Conservation (phyloP, 2,888 invertebrate species). For the Atrina japonica region DNA sequence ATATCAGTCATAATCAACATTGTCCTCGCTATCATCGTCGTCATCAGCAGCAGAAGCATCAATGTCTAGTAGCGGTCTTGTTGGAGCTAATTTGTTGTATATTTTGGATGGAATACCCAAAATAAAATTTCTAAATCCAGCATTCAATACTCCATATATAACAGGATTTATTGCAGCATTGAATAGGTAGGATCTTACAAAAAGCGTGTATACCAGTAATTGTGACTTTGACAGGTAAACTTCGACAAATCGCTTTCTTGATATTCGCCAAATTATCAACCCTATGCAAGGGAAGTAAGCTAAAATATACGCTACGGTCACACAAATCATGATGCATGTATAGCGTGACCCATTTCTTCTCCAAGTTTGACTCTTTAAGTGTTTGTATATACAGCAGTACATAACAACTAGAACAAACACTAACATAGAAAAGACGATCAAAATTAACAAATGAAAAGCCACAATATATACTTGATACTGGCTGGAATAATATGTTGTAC, state of each 20-base stretch:
- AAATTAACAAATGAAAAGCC: constrained; percentile 42
- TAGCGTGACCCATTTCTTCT: constrained; percentile 47
- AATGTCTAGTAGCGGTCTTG: no score
- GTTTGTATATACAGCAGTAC: constrained; percentile 41
- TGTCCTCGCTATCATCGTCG: no score
- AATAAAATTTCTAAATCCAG: constrained; percentile 52
- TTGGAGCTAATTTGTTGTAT: no score
- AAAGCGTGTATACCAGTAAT: constrained; percentile 48
- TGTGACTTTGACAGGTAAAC: constrained; percentile 42
- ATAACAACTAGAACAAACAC: constrained; percentile 40
- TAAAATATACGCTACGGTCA: constrained; percentile 50
- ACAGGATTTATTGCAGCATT: constrained; percentile 54
- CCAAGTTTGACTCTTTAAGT: constrained; percentile 13
- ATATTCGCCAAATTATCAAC: constrained; percentile 51
- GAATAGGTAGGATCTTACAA: constrained; percentile 50
- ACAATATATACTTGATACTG: constrained; percentile 38
- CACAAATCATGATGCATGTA: constrained; percentile 51
- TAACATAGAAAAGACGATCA: constrained; percentile 44
- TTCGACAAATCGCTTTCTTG: constrained; percentile 39
- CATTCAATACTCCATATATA: constrained; percentile 57
- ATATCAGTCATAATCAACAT: no score
- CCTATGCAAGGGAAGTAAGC: constrained; percentile 55
- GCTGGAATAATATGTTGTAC: constrained; percentile 47
- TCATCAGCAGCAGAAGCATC: no score
- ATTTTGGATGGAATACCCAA: constrained; percentile 3